These are phyloP conservation scores for Champsocephalus gunnari DNA, from an alignment of 2,797 vertebrate genomes.

Conservation along the genomic window DNA sequence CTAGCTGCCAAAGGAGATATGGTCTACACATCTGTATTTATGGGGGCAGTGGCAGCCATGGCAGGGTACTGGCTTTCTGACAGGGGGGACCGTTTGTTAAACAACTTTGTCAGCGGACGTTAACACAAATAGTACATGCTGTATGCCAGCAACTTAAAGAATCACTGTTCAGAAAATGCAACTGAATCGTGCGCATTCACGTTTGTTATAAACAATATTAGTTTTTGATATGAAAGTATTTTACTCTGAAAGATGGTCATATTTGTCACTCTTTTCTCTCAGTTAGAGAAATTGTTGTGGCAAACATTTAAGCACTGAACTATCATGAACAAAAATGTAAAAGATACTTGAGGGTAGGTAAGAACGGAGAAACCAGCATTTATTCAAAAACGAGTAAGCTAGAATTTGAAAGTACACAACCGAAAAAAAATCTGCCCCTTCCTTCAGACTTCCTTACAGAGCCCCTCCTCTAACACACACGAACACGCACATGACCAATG, in stretches of 20 bases:
- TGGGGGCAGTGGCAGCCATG: conserved; percentile 93
- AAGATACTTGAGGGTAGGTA: neutral
- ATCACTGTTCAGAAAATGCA: neutral
- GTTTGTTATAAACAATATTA: neutral
- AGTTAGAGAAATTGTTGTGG: neutral
- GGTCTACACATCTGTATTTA: conserved; percentile 96
- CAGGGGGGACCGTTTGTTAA: conserved; percentile 88
- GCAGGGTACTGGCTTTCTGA: conserved; percentile 96
- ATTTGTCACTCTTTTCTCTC: neutral
- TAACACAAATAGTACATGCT: conserved; percentile 57
- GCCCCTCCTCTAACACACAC: too few species aligned
- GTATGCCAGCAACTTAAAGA: neutral
- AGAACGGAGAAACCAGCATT: too few species aligned
- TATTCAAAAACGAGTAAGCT: too few species aligned
- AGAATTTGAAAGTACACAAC: too few species aligned
- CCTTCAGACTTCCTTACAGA: too few species aligned
- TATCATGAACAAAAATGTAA: neutral
- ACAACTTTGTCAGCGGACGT: conserved; percentile 89
- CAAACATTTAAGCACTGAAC: neutral
- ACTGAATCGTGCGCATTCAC: neutral
- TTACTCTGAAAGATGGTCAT: neutral
- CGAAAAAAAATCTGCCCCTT: too few species aligned
- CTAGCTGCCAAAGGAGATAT: conserved; percentile 96
- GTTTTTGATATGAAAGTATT: conserved; percentile 2
- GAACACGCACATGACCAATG: too few species aligned